Base-by-base conservation (phyloP, 92 coral and sea anemone genomes). In the Palythoa heliodiscus region DNA sequence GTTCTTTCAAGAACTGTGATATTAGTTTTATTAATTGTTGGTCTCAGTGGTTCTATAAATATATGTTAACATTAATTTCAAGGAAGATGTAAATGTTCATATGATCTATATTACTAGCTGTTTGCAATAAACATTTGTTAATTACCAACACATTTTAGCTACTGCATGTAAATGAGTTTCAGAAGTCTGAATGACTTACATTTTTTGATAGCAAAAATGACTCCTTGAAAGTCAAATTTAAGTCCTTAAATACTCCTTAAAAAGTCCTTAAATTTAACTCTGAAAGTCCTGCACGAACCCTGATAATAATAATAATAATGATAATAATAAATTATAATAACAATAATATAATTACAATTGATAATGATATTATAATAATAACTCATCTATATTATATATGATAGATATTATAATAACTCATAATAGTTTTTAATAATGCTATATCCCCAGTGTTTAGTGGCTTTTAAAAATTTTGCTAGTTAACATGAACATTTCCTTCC, bases 1-100 rank as follows among this genome's bases (percentile, higher is more conserved):
- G 75, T 81, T 81, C 85, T 81, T 81, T 81, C 85, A 81, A 76
- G 85, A 81, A 81, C 85, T 81, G 85, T 81, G 77, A 81, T 81
- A 81, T 81, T 81, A 81, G 77, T 64, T 81, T 81, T 81, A 81
- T 81, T 81, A 81, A 23, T 81, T 81, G 43, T 66, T 19, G 66
- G 24, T 60, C 66, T 60, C 66, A 60, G 66, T 60, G 66, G 66
- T 16, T 60, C 66, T 60, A 63, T 20, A 80, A 80, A 80, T 80
- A 80, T 80, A 80, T 80, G 85, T 80, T 63, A 80, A 80, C 85
- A 80, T 80, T 80, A 80, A 80, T 80, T 57, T 80, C 85, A 80
- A 80, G 83, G 85, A 71, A 71, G 76, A 71, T 71, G 76, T 57
- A 80, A 80, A 80, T 80, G 85, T 55, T 80, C 85, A 79, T 79